These are phyloP conservation scores for Trichomalopsis sarcophagae DNA, from an alignment of 1,140 invertebrate genomes.

Conservation along the genomic window DNA sequence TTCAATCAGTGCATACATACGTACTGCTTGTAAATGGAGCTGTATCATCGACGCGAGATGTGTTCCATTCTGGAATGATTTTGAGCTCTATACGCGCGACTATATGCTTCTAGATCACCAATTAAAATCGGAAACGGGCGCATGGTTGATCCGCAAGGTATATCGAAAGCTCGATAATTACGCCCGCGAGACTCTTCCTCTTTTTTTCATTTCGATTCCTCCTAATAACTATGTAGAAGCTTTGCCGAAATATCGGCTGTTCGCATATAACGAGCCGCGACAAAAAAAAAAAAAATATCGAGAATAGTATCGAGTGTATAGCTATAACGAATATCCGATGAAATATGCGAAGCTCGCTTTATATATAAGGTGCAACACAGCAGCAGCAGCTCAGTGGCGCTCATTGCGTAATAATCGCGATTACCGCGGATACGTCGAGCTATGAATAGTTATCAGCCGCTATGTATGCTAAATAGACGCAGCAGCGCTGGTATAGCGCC, in stretches of 20 bases:
- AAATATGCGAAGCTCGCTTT: not conserved
- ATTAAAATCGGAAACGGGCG: not conserved
- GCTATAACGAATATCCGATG: no score
- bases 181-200: not conserved
- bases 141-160: not conserved
- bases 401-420: slow-evolving; percentile 60
- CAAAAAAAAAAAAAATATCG: no score
- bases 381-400: not conserved
- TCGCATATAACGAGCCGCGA: no score
- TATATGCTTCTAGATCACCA: no score
- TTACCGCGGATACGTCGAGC: slow-evolving; percentile 53
- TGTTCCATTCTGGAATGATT: no score
- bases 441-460: slow-evolving; percentile 62
- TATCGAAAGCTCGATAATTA: not conserved
- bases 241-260: no score
- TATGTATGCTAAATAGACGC: slow-evolving; percentile 53
- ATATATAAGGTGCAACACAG: not conserved
- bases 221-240: not conserved
- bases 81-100: no score
- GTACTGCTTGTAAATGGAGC: no score
- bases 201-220: not conserved
- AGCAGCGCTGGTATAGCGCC: not conserved
- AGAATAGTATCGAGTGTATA: no score
- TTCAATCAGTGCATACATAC: no score
- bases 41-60: no score